Base-by-base conservation (phyloP, 1,140 invertebrate species). In the Eubasilissa regina region DNA sequence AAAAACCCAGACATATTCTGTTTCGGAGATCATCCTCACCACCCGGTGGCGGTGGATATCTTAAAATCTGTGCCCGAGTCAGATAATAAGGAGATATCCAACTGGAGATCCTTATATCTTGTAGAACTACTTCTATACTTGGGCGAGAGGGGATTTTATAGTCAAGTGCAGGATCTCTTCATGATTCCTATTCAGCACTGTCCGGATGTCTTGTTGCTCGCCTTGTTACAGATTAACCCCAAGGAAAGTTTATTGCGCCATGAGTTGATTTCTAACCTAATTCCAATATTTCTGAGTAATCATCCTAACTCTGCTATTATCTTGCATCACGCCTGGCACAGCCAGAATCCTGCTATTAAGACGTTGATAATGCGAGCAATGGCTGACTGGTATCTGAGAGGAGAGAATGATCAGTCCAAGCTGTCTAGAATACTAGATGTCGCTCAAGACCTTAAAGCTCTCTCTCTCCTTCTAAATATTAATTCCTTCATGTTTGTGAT, bases 401-500 rank as follows among this genome's bases (percentile, higher is more conserved):
- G 95, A 35, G 97, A 98, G 81, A 94, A 95, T 84, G 98, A 99
- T 88, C 98, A 99, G 87, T 94, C 94, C 0, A 93, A 97, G 85
- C 88, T 99, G 3, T 97, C 97, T 0, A 89, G 98, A 35, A 99
- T 99, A 83, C 89, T 99, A 19, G 98, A 99, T 85, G 95, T 99
- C 9, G 98, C 98, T 3, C 98, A 99, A 87, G 98, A 99, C 89
- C 89, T 99, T 0, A 99, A 99, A 89, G 97, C 97, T 0, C 86
- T 99, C 0, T 98, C 97, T 0, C 91, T 97, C 81, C 89, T 99
- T n/a, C 88, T 99, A 0, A 99, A 98, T 89, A 94, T 95, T 0
- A 95, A 95, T 78, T 96, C 96, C 0, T 98, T 98, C 89, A 93
- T 96, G 15, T 99, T 99, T 90, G 96, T 99, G 4, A 99, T 99